These are phyloP conservation scores for Thymelicus acteon DNA, from an alignment of 2,888 invertebrate species.

Conservation along the genomic window DNA sequence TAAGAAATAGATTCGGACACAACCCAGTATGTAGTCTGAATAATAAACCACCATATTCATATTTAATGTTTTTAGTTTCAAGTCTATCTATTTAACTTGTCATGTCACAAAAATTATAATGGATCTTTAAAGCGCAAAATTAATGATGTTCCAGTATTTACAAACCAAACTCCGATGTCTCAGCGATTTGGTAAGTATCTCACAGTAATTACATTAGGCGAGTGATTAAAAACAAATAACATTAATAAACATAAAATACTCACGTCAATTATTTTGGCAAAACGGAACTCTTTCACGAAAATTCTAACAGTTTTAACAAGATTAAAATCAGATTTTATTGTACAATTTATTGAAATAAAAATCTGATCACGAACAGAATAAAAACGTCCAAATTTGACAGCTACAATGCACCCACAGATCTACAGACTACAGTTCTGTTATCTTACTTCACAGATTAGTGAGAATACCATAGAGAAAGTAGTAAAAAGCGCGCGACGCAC, in stretches of 20 bases:
- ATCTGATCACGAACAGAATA: constrained; percentile 3
- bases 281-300: constrained; percentile 5
- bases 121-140: not conserved
- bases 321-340: constrained; percentile 4
- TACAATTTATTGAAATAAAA: not conserved
- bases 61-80: not conserved
- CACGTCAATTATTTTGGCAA: constrained; percentile 10
- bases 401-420: too few relatives aligned
- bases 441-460: too few relatives aligned
- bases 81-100: not conserved
- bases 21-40: too few relatives aligned
- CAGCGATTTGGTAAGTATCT: not conserved
- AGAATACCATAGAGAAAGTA: too few relatives aligned
- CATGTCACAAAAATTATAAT: not conserved
- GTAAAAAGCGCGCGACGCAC: too few relatives aligned
- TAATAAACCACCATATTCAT: too few relatives aligned
- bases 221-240: constrained; percentile 14
- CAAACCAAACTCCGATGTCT: not conserved
- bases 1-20: too few relatives aligned
- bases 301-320: not conserved
- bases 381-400: too few relatives aligned
- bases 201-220: constrained; percentile 26
- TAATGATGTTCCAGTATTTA: not conserved
- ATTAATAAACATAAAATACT: not conserved
- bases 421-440: too few relatives aligned